A percentile compares a stretch with the other conserved stretches of the same genome.
These are phyloP conservation scores for Sitophilus oryzae DNA, from an alignment of 1,140 invertebrate species.

Conservation along the genomic window DNA sequence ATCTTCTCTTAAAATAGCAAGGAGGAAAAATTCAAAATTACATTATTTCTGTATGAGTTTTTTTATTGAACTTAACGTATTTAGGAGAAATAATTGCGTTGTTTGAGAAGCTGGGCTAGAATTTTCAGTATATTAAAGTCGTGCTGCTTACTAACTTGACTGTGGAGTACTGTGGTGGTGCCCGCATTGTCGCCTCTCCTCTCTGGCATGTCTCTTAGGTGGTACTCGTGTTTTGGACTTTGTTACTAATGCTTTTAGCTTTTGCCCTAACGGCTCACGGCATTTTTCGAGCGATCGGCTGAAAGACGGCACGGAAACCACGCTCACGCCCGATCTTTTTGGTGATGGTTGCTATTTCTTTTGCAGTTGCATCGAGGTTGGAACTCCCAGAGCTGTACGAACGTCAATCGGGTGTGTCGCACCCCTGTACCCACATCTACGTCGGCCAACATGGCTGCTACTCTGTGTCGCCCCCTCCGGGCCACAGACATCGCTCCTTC, in stretches of 20 bases:
- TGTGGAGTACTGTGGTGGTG: conserved; percentile 43
- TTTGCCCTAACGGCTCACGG: conserved; percentile 13
- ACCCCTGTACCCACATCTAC: conserved; percentile 39
- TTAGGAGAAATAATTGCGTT: too few species aligned
- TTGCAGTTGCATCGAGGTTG: conserved; percentile 47
- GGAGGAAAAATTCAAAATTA: background rate
- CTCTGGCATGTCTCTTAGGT: conserved; percentile 31
- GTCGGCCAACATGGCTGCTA: conserved; percentile 46
- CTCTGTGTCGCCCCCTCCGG: conserved; percentile 36
- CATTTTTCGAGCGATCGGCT: conserved; percentile 10
- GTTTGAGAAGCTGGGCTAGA: background rate
- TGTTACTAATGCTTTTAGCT: conserved; percentile 34
- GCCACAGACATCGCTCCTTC: conserved; percentile 33
- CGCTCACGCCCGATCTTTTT: conserved; percentile 16
- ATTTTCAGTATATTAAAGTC: conserved; percentile 1
- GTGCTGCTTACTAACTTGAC: conserved; percentile 27
- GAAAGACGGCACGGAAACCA: background rate
- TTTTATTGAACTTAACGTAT: too few species aligned
- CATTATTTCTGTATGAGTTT: too few species aligned
- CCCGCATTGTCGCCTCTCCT: conserved; percentile 40
- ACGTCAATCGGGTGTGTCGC: conserved; percentile 41
- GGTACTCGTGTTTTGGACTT: conserved; percentile 30
- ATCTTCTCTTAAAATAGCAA: background rate
- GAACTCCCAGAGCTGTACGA: conserved; percentile 45
- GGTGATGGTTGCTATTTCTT: conserved; percentile 37